These are phyloP conservation scores for Anser cygnoides DNA, from an alignment of 2,113 vertebrate species.

Conservation along the genomic window DNA sequence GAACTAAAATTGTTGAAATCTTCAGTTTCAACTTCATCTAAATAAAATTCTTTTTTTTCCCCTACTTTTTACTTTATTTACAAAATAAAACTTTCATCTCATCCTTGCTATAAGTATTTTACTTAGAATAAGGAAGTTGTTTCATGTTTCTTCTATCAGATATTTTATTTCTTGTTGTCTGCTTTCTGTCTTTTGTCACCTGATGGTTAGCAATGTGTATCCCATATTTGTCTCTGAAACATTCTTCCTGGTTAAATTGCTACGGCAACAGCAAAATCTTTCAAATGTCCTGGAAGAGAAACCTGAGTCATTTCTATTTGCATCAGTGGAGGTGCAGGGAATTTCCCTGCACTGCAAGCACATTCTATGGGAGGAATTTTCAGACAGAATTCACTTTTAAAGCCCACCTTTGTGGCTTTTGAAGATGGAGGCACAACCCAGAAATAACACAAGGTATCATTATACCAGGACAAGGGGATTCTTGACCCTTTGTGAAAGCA, in stretches of 20 bases:
- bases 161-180: neutral
- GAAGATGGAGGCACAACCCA: neutral
- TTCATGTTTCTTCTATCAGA: neutral
- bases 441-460: neutral
- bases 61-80: neutral
- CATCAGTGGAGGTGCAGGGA: neutral
- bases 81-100: neutral
- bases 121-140: neutral
- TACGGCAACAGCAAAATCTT: neutral
- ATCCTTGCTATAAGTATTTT: neutral
- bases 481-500: neutral
- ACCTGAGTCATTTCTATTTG: neutral
- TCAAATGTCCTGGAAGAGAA: neutral
- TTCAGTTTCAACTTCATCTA: neutral
- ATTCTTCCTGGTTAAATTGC: neutral
- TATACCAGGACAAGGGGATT: neutral
- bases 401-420: neutral
- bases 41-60: neutral
- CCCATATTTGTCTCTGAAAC: neutral
- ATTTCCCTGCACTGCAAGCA: neutral
- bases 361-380: neutral
- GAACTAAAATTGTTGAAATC: neutral
- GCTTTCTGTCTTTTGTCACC: neutral
- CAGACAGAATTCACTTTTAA: neutral
- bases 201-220: neutral